These are phyloP conservation scores for Chloropsis hardwickii DNA, from an alignment of 2,113 vertebrate genomes.

Conservation along the genomic window DNA sequence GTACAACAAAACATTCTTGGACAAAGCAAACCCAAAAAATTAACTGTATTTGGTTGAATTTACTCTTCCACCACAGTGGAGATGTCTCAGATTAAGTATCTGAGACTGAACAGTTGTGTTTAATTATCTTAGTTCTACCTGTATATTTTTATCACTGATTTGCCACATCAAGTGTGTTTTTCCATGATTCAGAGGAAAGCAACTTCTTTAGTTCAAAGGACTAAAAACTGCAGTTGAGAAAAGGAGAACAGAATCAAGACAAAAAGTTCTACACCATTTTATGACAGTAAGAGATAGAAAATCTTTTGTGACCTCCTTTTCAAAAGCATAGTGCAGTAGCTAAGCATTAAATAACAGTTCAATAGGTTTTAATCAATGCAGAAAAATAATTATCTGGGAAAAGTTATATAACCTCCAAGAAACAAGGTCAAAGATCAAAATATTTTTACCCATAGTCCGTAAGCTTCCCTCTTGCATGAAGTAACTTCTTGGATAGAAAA, in stretches of 20 bases:
- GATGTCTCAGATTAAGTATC: not conserved
- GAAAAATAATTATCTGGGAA: not conserved
- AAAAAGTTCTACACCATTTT: not conserved
- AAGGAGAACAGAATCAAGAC: not conserved
- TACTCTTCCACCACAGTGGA: not conserved
- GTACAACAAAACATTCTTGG: not conserved
- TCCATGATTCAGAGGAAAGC: not conserved
- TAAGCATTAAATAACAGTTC: not conserved
- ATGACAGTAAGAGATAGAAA: not conserved
- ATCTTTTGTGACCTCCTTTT: not conserved
- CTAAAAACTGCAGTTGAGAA: not conserved
- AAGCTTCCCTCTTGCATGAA: not conserved
- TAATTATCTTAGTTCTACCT: not conserved
- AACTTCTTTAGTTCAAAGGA: not conserved
- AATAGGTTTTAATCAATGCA: constrained; percentile 2
- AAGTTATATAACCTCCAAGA: not conserved
- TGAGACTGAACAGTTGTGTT: not conserved
- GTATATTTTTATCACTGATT: not conserved
- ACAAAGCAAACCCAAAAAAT: not conserved
- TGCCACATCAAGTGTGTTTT: not conserved
- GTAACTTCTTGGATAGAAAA: not conserved
- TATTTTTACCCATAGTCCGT: not conserved
- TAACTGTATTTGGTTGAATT: not conserved
- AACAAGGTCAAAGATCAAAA: not conserved
- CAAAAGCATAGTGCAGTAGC: not conserved